Base-by-base conservation (phyloP, 2,113 vertebrate species). In the Cinclus mexicanus region DNA sequence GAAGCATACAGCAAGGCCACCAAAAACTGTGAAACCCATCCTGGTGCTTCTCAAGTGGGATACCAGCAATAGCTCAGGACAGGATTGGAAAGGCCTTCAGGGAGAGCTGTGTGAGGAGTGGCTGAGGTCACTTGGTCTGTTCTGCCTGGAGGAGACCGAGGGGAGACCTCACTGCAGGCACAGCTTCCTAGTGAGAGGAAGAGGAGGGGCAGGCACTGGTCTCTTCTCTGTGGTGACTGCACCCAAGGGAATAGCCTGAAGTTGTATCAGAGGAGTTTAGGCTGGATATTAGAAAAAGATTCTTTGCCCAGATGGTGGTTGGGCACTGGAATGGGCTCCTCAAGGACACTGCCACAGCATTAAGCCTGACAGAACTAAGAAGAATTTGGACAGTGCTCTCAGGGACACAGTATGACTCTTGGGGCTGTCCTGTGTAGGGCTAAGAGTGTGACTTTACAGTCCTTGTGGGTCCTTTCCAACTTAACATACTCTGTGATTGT, bases 231-330 rank as follows among this genome's bases (percentile, higher is more conserved):
- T 35, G 29, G 24, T 35, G 22, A 52, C 25, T 59, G 33, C 3
- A 44, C 31, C 13, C 1, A 1, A 8, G 25, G 11, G 21, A 50
- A 5, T 12, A 6, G 9, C 17, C 31, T 42, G 21, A 86, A 59
- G 16, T 9, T 17, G 2, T 29, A 35, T 11, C 42, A 57, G 24
- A 41, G 25, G 9, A 26, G 52, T 42, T 68, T 42, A 67, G 21
- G 21, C 2, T 50, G 21, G 13, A 6, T 59, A 24, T 35, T 13
- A 67, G 60, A 41, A 13, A 65, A n/a, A 49, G 2, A 8, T 26
- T 68, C 44, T 18, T 57, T 61, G 57, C 5, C 16, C 21, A 76
- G 25, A 31, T 0, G 1, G 31, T 68, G 37, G 21, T 0, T 44
- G 46, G 31, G 7, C 21, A 33, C 26, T 52, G 63, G 44, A 68